phyloP scores from a whole-genome alignment of 2,888 invertebrate species.

The Spodoptera picta region DNA sequence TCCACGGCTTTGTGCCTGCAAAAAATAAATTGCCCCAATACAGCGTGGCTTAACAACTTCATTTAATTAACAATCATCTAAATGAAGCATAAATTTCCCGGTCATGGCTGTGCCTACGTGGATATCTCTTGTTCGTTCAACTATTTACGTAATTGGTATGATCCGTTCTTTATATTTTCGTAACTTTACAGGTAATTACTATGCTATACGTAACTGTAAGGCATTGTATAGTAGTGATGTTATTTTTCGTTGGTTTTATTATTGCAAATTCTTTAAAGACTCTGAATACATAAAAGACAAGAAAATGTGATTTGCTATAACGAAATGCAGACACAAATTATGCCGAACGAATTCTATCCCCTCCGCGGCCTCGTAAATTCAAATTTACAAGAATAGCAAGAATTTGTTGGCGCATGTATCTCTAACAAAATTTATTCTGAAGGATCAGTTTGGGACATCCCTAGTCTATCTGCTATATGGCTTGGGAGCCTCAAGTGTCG shows the following conservation, averaged over 20 bases:
- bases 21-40: conserved; percentile 47
- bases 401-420: conserved; percentile 46
- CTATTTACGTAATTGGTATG: conserved; percentile 25
- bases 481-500: conserved; percentile 39
- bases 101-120: conserved; percentile 21
- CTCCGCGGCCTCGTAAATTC: conserved; percentile 45
- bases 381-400: conserved; percentile 44
- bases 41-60: conserved; percentile 34
- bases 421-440: conserved; percentile 49
- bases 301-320: conserved; percentile 15
- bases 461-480: conserved; percentile 43
- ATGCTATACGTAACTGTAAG: no score
- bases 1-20: conserved; percentile 55
- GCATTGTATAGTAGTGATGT: not conserved
- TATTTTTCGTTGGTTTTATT: conserved; percentile 1
- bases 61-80: conserved; percentile 51
- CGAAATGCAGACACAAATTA: conserved; percentile 22
- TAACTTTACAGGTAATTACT: conserved; percentile 15
- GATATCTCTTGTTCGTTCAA: conserved; percentile 27
- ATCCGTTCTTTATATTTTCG: conserved; percentile 21
- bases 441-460: conserved; percentile 53
- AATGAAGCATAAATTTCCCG: conserved; percentile 43
- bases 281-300: not conserved
- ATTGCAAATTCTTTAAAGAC: not conserved
- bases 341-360: conserved; percentile 28